Evolutionary conservation across 2,888 invertebrate species (phyloP).

Genomic region (Gymnoscelis rufifasciata): DNA sequence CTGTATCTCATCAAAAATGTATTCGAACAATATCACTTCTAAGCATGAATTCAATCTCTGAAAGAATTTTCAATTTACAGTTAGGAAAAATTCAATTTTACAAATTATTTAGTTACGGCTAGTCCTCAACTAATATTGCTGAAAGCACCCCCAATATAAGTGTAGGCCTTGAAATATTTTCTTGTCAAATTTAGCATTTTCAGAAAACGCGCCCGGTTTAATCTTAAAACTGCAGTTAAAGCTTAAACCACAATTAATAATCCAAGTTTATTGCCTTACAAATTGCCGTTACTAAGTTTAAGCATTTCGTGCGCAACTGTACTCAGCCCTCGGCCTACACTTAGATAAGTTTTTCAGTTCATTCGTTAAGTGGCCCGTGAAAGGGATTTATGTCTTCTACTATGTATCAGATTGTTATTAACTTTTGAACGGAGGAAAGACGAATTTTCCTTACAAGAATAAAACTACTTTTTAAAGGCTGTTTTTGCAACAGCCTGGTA

Average conservation of each 20-base stretch:
- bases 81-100: no score
- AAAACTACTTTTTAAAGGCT: not conserved
- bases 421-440: conserved; percentile 39
- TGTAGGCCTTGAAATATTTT: not conserved
- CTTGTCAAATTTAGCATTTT: not conserved
- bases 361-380: conserved; percentile 73
- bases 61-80: no score
- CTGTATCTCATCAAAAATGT: no score
- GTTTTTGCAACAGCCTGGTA: not conserved
- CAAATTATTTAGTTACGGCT: no score
- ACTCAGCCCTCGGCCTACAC: conserved; percentile 37
- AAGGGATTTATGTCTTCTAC: conserved; percentile 63
- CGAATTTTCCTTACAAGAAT: not conserved
- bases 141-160: not conserved
- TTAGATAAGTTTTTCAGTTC: conserved; percentile 74
- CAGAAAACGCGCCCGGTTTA: not conserved
- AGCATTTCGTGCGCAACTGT: conserved; percentile 35
- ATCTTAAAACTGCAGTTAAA: conserved; percentile 2
- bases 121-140: no score
- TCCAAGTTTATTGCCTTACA: conserved; percentile 6
- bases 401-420: conserved; percentile 53
- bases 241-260: conserved; percentile 5
- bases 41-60: no score
- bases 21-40: no score
- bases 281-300: conserved; percentile 10